Base-by-base conservation (phyloP, 2,113 vertebrate species). In the Tamias sibiricus region DNA sequence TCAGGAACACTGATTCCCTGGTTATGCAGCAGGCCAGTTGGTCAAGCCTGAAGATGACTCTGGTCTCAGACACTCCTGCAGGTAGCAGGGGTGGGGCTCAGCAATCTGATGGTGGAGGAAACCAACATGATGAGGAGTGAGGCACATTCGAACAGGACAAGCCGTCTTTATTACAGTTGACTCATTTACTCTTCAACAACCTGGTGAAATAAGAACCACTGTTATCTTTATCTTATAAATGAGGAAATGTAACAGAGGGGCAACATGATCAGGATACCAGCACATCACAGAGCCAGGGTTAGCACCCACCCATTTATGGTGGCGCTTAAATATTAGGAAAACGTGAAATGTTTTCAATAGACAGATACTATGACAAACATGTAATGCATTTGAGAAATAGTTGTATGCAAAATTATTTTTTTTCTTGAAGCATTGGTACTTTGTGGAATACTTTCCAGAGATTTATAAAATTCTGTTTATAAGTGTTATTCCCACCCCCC, bases 381-480 rank as follows among this genome's bases (percentile, higher is more conserved):
- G 0, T 28, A 35, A 28, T 37, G 12, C 32, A 11, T 72, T 52
- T 69, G 47, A 85, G 68, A 72, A 94, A 86, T 16, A 75, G 2
- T 26, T 79, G 32, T 24, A 47, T 95, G 32, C 47, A n/a, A 87
- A 87, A 74, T 37, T 47, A 52, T 66, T 76, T 32, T 52, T 52
- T 79, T 30, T 83, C 47, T 62, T 72, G 80, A 89, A 68, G 2
- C 68, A 85, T 12, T 52, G 12, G 4, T 57, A 19, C 47, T 64
- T 94, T 77, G 54, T 83, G 57, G 7, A 80, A 82, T 88, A 81
- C 19, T 44, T 85, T 80, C 9, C 37, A 87, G 14, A 64, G 84
- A 66, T 66, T 90, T 85, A 72, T 47, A 79, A 82, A 87, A 86
- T 80, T 72, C 47, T 71, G 22, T 37, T 76, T 80, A 87, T 76